These are phyloP conservation scores for Elephas maximus DNA, from an alignment of 2,113 vertebrate genomes.

Conservation along the genomic window DNA sequence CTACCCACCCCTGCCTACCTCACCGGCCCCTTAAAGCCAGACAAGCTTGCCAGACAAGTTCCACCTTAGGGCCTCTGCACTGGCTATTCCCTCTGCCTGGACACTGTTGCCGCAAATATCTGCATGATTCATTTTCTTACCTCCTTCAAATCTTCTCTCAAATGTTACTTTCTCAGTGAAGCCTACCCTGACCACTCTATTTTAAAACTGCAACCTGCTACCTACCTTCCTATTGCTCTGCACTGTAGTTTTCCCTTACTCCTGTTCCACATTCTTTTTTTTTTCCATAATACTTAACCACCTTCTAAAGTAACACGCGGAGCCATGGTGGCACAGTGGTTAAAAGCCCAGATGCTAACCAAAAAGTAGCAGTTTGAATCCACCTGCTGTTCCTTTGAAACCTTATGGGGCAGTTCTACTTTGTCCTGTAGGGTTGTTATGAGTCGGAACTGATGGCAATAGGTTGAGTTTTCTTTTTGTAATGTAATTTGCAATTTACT, in stretches of 20 bases:
- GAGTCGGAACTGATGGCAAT: too few relatives aligned
- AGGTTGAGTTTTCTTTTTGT: not conserved
- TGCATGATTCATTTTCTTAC: not conserved
- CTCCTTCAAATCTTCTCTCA: too few relatives aligned
- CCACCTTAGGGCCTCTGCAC: too few relatives aligned
- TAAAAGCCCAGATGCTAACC: too few relatives aligned
- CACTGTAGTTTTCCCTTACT: not conserved
- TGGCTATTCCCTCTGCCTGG: too few relatives aligned
- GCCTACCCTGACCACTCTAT: not conserved
- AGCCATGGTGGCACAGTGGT: too few relatives aligned
- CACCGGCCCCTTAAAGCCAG: too few relatives aligned
- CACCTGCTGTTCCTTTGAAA: too few relatives aligned
- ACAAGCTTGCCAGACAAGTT: not conserved
- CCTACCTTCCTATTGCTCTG: not conserved
- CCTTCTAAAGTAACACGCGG: not conserved
- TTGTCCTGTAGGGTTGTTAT: too few relatives aligned
- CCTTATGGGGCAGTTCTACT: too few relatives aligned
- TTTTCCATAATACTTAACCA: not conserved
- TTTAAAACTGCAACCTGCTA: not conserved
- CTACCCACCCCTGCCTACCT: not conserved
- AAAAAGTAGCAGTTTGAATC: too few relatives aligned
- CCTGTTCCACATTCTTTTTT: not conserved
- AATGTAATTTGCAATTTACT: not conserved
- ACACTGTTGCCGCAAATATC: too few relatives aligned
- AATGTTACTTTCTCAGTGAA: not conserved